Conservation (phyloP, 2,797 vertebrate genomes). For the Ciconia nigra region DNA sequence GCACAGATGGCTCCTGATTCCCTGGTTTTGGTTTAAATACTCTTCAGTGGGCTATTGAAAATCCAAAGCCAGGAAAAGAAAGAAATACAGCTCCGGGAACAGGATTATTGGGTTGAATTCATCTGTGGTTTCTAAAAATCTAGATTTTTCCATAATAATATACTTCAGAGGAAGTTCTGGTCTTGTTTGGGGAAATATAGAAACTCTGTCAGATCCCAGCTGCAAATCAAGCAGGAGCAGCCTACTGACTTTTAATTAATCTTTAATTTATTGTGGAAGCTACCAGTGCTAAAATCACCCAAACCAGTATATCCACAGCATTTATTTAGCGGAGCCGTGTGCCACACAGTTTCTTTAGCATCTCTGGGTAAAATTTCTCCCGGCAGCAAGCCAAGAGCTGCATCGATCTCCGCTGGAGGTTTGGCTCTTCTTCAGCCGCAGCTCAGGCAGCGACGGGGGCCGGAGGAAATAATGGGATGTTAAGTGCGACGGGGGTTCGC, state of each 20-base stretch:
- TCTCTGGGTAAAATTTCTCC: neutral
- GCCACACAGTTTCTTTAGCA: neutral
- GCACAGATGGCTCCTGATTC: neutral
- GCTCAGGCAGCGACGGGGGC: fast-evolving
- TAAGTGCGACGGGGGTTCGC: neutral
- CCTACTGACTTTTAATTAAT: neutral
- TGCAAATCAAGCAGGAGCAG: neutral
- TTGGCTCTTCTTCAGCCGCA: neutral
- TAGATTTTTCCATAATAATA: neutral
- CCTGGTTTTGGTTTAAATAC: neutral
- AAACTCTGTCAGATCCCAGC: neutral
- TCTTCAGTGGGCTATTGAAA: neutral
- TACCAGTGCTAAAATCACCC: neutral
- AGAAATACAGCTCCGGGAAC: fast-evolving
- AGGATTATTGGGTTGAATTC: neutral
- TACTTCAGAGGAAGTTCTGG: neutral
- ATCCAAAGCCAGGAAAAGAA: neutral
- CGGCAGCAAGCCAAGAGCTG: neutral
- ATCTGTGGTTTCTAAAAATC: neutral
- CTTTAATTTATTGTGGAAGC: neutral
- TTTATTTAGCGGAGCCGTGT: fast-evolving
- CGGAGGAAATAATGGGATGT: fast-evolving
- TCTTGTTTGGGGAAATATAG: neutral
- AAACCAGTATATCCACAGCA: fast-evolving
- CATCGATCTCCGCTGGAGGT: neutral